Conservation (phyloP, 2,113 vertebrate genomes). For the Rattus rattus region DNA sequence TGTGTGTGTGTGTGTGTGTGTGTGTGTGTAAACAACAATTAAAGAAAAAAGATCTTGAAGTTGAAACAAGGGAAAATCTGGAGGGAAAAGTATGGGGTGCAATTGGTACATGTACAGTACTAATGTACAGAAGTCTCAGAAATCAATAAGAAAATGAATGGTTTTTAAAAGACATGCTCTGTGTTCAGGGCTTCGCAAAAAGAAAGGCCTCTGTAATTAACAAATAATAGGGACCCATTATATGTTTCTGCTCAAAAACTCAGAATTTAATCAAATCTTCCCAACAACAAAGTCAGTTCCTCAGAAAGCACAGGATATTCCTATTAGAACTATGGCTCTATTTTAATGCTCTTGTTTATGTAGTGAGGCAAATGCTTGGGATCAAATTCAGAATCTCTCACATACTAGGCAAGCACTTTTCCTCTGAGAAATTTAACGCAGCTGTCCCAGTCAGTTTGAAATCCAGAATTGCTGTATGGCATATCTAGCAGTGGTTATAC, state of each 20-base stretch:
- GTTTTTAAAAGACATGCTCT: background rate
- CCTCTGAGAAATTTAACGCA: background rate
- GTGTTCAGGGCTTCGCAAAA: background rate
- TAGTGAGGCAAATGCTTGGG: background rate
- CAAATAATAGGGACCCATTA: background rate
- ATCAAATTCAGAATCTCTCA: background rate
- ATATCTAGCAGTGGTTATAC: background rate
- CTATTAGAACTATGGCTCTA: background rate
- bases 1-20: background rate
- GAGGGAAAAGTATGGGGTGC: background rate
- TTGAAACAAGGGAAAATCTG: background rate
- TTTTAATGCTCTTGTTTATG: background rate
- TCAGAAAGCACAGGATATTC: background rate
- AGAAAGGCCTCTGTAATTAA: conserved; percentile 12
- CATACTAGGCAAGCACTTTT: background rate
- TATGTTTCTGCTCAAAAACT: background rate
- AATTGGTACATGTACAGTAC: background rate
- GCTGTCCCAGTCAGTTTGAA: background rate
- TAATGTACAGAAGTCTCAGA: background rate
- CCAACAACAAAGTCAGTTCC: background rate
- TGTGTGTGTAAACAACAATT: background rate
- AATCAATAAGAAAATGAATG: background rate
- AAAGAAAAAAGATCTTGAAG: background rate
- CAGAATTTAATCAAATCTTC: conserved; percentile 28
- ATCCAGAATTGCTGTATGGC: background rate